Conservation (phyloP, 1,140 invertebrate genomes). For the Ptiloglossa arizonensis region DNA sequence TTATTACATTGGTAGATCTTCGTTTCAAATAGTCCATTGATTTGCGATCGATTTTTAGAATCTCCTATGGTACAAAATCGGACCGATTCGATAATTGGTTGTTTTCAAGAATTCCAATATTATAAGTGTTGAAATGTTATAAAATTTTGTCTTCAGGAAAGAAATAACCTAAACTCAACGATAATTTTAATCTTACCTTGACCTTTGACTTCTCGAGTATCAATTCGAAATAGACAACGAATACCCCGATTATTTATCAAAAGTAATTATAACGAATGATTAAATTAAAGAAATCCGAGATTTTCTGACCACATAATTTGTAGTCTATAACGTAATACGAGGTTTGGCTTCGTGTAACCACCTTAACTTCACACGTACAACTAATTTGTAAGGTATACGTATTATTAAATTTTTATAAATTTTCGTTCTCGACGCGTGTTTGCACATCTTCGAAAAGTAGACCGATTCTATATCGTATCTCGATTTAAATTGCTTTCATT, state of each 20-base stretch:
- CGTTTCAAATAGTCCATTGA: not conserved
- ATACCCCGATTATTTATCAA: not conserved
- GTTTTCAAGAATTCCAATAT: not conserved
- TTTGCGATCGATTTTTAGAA: not conserved
- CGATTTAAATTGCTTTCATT: too few species aligned
- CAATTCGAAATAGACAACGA: slow-evolving; percentile 23
- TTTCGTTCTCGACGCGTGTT: too few species aligned
- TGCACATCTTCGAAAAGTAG: too few species aligned
- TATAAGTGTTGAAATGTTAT: slow-evolving; percentile 9
- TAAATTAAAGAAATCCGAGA: too few species aligned
- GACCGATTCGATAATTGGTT: not conserved
- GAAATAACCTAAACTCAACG: slow-evolving; percentile 26
- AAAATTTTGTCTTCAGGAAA: slow-evolving; percentile 10
- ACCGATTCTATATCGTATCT: too few species aligned
- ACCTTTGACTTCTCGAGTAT: slow-evolving; percentile 38
- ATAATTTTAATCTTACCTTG: slow-evolving; percentile 45
- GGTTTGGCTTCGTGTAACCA: too few species aligned
- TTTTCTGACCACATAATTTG: too few species aligned
- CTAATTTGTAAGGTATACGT: too few species aligned
- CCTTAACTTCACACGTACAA: too few species aligned
- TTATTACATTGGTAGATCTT: not conserved
- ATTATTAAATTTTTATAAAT: too few species aligned
- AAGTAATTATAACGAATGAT: not conserved
- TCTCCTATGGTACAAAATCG: not conserved
- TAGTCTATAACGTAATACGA: too few species aligned